A percentile compares a stretch with the other conserved stretches of the same genome.
phyloP scores from a whole-genome alignment of 2,888 invertebrate species.

The Hetaerina titia region DNA sequence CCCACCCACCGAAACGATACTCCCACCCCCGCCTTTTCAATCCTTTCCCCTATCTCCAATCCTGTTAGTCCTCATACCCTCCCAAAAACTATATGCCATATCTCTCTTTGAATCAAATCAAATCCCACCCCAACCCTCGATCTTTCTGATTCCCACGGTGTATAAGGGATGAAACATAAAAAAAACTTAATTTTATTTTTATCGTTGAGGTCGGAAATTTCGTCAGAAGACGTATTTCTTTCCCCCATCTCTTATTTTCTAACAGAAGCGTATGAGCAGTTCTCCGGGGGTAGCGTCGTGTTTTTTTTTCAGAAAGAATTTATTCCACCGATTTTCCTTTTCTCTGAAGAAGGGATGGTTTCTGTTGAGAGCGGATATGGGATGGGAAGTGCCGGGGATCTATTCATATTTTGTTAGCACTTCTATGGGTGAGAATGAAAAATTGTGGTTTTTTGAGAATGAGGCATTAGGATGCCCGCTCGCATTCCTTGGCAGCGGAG shows the following conservation, averaged over 20 bases:
- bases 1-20: background rate
- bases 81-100: slow-evolving; percentile 14
- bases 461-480: too few species aligned
- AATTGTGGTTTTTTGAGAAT: background rate
- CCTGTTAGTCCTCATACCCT: background rate
- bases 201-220: background rate
- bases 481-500: background rate
- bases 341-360: background rate
- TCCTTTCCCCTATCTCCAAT: background rate
- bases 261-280: background rate
- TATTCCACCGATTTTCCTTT: background rate
- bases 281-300: background rate
- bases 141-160: background rate
- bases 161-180: background rate
- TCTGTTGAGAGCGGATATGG: background rate
- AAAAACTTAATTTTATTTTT: background rate
- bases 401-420: background rate
- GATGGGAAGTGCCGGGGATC: too few species aligned
- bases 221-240: background rate
- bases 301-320: background rate
- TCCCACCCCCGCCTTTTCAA: background rate
- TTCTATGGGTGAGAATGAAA: background rate
- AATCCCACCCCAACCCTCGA: background rate
- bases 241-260: background rate
- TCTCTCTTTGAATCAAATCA: slow-evolving; percentile 16